Percentiles rank a stretch among this genome's conserved stretches.
These are phyloP conservation scores for Magallana angulata DNA, from an alignment of 1,140 invertebrate species.

Conservation along the genomic window DNA sequence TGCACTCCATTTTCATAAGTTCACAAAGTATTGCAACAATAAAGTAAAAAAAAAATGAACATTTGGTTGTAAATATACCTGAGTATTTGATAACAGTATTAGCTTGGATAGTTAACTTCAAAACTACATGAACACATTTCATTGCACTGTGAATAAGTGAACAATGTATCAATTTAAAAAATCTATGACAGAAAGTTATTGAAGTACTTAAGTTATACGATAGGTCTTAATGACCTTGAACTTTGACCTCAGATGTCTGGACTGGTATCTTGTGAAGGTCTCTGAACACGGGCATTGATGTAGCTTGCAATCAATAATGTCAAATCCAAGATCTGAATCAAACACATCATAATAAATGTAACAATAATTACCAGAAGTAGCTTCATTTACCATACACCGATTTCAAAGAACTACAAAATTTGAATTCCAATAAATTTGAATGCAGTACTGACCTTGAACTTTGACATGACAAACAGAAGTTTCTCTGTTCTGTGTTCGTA, in stretches of 20 bases:
- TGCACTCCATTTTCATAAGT: too few relatives aligned
- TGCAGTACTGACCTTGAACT: conserved; percentile 87
- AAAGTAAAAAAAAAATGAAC: background rate
- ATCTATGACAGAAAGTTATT: too few relatives aligned
- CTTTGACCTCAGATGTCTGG: conserved; percentile 50
- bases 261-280: conserved; percentile 65
- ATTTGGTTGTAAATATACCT: conserved; percentile 24
- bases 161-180: background rate
- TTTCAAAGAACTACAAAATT: background rate
- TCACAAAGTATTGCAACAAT: background rate
- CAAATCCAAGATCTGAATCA: conserved; percentile 89
- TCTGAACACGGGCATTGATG: conserved; percentile 88
- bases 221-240: background rate
- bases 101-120: background rate
- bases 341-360: background rate
- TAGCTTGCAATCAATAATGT: conserved; percentile 96
- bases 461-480: conserved; percentile 92
- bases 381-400: too few relatives aligned
- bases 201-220: too few relatives aligned
- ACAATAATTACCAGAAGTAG: too few relatives aligned
- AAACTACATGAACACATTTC: background rate
- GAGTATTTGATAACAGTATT: background rate
- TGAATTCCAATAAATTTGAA: background rate
- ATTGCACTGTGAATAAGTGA: conserved; percentile 9
- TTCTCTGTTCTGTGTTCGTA: conserved; percentile 87